A percentile compares a stretch with the other conserved stretches of the same genome.
These are phyloP conservation scores for Cancer borealis DNA, from an alignment of 2,888 invertebrate genomes.

Conservation along the genomic window DNA sequence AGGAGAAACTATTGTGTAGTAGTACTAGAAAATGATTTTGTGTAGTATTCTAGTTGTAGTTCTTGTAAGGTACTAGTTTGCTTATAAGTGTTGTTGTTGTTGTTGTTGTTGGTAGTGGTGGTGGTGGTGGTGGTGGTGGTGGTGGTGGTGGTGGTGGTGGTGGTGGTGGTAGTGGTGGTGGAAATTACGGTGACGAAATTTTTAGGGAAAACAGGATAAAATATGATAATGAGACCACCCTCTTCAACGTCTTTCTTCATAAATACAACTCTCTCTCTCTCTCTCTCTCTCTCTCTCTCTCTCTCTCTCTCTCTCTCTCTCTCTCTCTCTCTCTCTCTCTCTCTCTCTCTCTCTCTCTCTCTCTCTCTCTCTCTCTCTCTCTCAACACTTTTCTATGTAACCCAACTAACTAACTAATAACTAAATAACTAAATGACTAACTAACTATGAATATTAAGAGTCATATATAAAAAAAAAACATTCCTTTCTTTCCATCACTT, in stretches of 20 bases:
- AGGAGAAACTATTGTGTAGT: neutral
- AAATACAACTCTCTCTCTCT: conserved; percentile 31
- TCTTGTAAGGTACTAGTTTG: neutral
- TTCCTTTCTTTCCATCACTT: no score
- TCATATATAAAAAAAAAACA: no score
- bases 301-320: conserved; percentile 7
- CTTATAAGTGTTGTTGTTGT: neutral
- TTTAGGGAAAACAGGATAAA: conserved; percentile 27
- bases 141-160: neutral
- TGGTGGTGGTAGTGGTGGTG: neutral
- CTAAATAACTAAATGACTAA: no score
- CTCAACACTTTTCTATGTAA: neutral
- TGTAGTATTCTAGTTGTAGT: no score
- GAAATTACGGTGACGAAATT: neutral
- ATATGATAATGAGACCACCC: neutral
- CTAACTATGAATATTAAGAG: no score
- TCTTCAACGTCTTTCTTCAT: neutral
- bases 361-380: conserved; percentile 29
- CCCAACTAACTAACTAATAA: no score
- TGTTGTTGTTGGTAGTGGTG: neutral
- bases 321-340: conserved; percentile 52
- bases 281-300: conserved; percentile 9
- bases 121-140: neutral
- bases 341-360: conserved; percentile 45
- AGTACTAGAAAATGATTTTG: no score